Conservation (phyloP, 1,140 invertebrate genomes). For the Centruroides sculpturatus region DNA sequence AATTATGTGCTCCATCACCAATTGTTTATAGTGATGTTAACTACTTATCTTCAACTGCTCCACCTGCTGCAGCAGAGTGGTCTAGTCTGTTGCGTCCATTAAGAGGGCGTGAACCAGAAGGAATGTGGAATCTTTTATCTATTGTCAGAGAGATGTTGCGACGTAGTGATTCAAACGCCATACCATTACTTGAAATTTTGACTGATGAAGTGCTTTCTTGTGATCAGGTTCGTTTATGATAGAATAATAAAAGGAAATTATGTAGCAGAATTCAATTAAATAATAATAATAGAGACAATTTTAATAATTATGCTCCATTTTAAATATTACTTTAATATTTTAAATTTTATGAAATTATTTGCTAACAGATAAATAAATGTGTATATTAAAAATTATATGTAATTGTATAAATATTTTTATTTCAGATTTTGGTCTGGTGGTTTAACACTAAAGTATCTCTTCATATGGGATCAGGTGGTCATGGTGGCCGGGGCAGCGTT, state of each 20-base stretch:
- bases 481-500: constrained; percentile 50
- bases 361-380: too few species aligned
- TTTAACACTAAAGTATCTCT: constrained; percentile 85
- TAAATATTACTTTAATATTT: too few species aligned
- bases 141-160: constrained; percentile 98
- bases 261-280: too few species aligned
- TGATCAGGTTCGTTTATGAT: constrained; percentile 52
- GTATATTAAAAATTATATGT: too few species aligned
- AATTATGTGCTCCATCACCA: constrained; percentile 92
- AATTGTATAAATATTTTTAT: background rate
- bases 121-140: constrained; percentile 94
- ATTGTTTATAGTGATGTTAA: constrained; percentile 95
- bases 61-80: constrained; percentile 94
- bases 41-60: constrained; percentile 86
- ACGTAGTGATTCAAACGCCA: constrained; percentile 85
- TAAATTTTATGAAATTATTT: too few species aligned
- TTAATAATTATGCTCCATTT: too few species aligned
- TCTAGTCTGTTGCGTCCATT: constrained; percentile 78
- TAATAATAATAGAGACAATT: too few species aligned
- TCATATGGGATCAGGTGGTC: constrained; percentile 38
- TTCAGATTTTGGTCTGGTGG: constrained; percentile 92
- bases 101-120: constrained; percentile 88
- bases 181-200: constrained; percentile 85
- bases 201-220: constrained; percentile 94
- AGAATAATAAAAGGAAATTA: background rate